Base-by-base conservation (phyloP, 2,113 vertebrate species). In the Carassius carassius region DNA sequence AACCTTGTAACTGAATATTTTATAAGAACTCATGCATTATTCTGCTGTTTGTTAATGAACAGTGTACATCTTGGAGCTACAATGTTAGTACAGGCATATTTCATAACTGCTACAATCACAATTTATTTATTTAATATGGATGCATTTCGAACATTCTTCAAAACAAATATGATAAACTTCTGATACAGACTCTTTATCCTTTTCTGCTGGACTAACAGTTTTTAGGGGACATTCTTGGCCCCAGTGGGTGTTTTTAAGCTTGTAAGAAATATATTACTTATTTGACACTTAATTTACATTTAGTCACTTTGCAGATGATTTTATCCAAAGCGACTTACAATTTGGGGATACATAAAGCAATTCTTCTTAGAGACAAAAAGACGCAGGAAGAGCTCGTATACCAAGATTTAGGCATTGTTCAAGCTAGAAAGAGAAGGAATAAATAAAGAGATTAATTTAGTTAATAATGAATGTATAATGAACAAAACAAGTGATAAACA, bases 41-140 rank as follows among this genome's bases (percentile, higher is more conserved):
- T 73, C 70, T 73, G 70, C 70, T 73, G 21, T 73, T 73, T 73
- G 70, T 73, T 73, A 73, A 73, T 73, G 41, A 73, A 73, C 41
- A 16, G 70, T 47, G 70, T 73, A 47, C 70, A 47, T 73, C 70
- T 73, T 47, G 21, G 70, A 73, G 41, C 70, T 47, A 73, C 41
- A 73, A 47, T 44, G 41, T n/a, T 47, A 73, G 69, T n/a, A 73
- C 21, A 73, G 37, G 69, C 69, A 73, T 73, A 44, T 72, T 72
- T 72, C 21, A 72, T 37, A 13, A 47, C 41, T 14, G 41, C 41
- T 73, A 5, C 37, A 73, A 47, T 73, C 41, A 73, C 70, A 73
- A 16, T 16, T 5, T 21, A 73, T 73, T 47, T 44, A 41, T 73
- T 47, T 73, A 47, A 47, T 47, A n/a, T 44, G 70, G 21, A 21